Base-by-base conservation (phyloP, 2,113 vertebrate species). In the Maccullochella peelii region DNA sequence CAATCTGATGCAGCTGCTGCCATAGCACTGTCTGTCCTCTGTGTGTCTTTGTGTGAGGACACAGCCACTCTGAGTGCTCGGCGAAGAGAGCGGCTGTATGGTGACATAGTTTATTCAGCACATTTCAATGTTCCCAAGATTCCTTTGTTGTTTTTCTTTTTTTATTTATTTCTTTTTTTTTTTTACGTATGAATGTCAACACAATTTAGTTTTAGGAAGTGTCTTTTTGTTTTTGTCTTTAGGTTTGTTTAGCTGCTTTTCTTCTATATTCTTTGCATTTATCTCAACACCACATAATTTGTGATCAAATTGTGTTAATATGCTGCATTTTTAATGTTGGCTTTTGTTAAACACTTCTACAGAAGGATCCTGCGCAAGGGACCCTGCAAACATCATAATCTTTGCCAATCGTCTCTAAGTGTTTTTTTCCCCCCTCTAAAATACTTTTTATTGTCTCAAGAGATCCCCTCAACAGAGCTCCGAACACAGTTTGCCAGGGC, bases 1-100 rank as follows among this genome's bases (percentile, higher is more conserved):
- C 89, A 88, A 75, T 84, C 89, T 79, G 86, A 94, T 90, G 85
- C 86, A 92, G 92, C 82, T 91, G 90, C 92, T 93, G 85, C 92
- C 83, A 40, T 84, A 66, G 90, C 87, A 71, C 69, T 72, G 63
- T 68, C 33, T 76, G 84, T 77, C 89, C 87, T 91, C 65, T 74
- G 68, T 9, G 23, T 82, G 80, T 54, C 85, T 92, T 80, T 91
- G 77, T 68, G 52, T 42, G 79, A 85, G 85, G 80, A 73, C 73
- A 80, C 59, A 66, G 54, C 65, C 55, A 27, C 57, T 83, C 71
- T 50, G 79, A 74, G 63, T 75, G 77, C 81, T 89, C n/a, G 65
- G 63, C 68, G 50, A 72, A 30, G 52, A 87, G 44, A 67, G 50
- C 20, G 16, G 15, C 79, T 63, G 33, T 40, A 72, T 82, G 80